Conservation (phyloP, 2,113 vertebrate species). For the Tonatia bakeri region DNA sequence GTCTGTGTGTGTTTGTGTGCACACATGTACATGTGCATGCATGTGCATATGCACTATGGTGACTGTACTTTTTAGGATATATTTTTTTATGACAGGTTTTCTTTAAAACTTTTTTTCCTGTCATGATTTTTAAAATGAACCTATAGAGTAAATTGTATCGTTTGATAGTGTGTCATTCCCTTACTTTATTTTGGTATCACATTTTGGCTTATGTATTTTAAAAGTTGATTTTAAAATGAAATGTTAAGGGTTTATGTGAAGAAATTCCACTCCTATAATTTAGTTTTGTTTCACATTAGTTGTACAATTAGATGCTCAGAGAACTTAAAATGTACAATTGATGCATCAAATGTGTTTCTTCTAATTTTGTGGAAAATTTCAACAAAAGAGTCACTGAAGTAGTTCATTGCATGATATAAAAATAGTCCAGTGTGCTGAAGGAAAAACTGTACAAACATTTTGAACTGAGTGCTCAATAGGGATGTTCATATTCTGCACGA, state of each 20-base stretch:
- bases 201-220: slow-evolving; percentile 21
- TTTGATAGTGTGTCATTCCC: neutral
- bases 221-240: slow-evolving; percentile 31
- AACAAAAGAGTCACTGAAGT: slow-evolving; percentile 59
- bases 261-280: slow-evolving; percentile 21
- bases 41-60: neutral
- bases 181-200: neutral
- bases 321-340: slow-evolving; percentile 49
- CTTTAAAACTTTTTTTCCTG: neutral
- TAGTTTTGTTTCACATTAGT: slow-evolving; percentile 28
- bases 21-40: too few species aligned
- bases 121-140: neutral
- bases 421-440: slow-evolving; percentile 47
- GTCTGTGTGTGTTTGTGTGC: neutral
- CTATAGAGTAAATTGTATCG: neutral
- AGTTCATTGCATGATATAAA: slow-evolving; percentile 50
- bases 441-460: slow-evolving; percentile 14
- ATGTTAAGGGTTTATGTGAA: slow-evolving; percentile 34
- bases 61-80: neutral
- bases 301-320: slow-evolving; percentile 40
- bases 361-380: slow-evolving; percentile 53
- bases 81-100: neutral
- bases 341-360: slow-evolving; percentile 29
- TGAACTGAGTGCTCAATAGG: slow-evolving; percentile 42
- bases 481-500: neutral